Evolutionary conservation across 2,797 vertebrate genomes (phyloP), one percentile per base, ranked within the genome.

Genomic region (Lutjanus campechanus): DNA sequence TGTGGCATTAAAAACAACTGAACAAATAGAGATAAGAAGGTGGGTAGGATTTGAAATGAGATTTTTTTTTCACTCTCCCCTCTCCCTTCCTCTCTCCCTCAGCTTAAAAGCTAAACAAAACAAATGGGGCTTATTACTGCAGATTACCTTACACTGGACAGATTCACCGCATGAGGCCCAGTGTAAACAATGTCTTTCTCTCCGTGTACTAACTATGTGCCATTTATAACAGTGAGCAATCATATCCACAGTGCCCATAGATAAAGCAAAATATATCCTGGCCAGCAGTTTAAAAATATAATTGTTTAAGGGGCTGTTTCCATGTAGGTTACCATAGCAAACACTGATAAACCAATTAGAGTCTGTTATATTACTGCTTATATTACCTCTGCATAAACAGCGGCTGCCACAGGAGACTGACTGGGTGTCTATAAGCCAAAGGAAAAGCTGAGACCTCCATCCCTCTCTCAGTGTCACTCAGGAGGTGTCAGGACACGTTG

Each of bases 1-100:
- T 96, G 97, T 98, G 97, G 98, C 97, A 99, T 98, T 98, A 98
- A 98, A 98, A 98, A 98, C 98, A 99, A 99, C 98, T 99, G 98
- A 98, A 97, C 97, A 99, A 99, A 99, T 96, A 99, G 96, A 98
- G 98, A 99, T 99, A 99, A 99, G 98, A 95, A 93, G 96, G 96
- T 96, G 97, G 96, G 96, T 97, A 97, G 97, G 97, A 97, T 98
- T 98, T 97, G 96, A 98, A 97, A 97, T 96, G 96, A 96, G 96
- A 97, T 96, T 98, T 91, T 93, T 91, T 93, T 65, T 53, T 68
- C 66, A 10, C 85, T 76, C 88, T 88, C 87, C 85, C 71, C 87
- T 87, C 93, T 92, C 93, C 90, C 91, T 92, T 93, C 88, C 93
- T 91, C 91, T 92, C 88, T 89, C 91, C 82, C 89, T 87, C 91